Evolutionary conservation across 2,797 vertebrate species (phyloP), one percentile per base, ranked within the genome.

Genomic region (Ptychobarbus kaznakovi): DNA sequence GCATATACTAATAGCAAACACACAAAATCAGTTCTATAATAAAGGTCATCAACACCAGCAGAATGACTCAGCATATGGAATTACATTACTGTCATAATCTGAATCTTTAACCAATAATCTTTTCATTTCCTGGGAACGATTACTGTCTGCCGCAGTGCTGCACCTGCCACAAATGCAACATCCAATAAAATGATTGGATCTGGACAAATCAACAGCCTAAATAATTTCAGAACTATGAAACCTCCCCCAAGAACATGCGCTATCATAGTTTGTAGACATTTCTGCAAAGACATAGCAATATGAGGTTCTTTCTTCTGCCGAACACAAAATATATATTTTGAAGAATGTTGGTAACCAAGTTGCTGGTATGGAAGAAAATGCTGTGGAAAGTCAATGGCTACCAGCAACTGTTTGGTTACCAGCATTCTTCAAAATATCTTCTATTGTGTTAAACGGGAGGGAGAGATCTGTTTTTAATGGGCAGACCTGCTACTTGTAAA

Each of bases 111-210:
- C 73, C 25, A 63, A 38, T 84, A 53, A 72, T 61, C 40, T 65
- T 58, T 82, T 88, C 76, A 68, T 86, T 86, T 87, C 81, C 76
- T 76, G 68, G 75, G 73, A 88, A 87, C 46, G 75, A 86, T 58
- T 40, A 46, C 83, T 76, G 35, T 70, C 86, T 90, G 87, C 77
- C 85, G 66, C 69, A 77, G 76, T 51, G 82, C 25, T 83, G 89
- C 86, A 88, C 75, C 77, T 79, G 75, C 84, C 82, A 88, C 22
- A 80, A 79, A 69, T 53, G 63, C 82, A 83, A 88, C 38, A 82
- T 22, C 77, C 58, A 66, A 32, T 66, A 65, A 80, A 80, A 80
- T 49, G 5, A 44, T 22, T 66, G 25, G n/a, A 49, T 65, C 53
- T 42, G 1, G 53, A 78, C 13, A 78, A 78, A 77, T 28, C 13